Percentiles rank a stretch among this genome's conserved stretches.
phyloP scores from a whole-genome alignment of 2,113 vertebrate genomes.

The Cyanoliseus patagonus region DNA sequence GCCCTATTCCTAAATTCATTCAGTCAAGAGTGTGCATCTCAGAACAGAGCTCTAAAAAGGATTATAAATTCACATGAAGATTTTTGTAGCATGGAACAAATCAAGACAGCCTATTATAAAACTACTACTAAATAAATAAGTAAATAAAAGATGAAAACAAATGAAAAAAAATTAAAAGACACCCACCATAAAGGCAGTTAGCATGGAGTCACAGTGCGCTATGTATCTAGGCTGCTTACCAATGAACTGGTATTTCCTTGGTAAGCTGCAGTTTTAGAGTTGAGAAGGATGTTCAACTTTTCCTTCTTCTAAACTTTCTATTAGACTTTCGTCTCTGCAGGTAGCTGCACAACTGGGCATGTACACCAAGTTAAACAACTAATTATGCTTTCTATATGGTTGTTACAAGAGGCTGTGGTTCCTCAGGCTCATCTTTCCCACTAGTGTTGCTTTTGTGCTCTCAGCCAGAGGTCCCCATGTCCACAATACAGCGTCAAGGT shows the following conservation, averaged over 20 bases:
- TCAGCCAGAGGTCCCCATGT: neutral
- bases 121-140: neutral
- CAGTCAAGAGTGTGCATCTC: neutral
- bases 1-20: neutral
- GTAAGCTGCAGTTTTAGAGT: neutral
- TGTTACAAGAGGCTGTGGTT: neutral
- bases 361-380: neutral
- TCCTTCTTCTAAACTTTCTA: neutral
- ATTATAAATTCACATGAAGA: neutral
- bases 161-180: neutral
- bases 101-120: neutral
- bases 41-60: neutral
- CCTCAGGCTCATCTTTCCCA: neutral
- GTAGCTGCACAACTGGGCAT: neutral
- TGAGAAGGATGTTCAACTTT: neutral
- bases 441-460: rapidly evolving
- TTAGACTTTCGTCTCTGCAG: neutral
- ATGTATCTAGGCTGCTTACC: rapidly evolving
- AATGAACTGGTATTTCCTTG: rapidly evolving
- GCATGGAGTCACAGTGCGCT: neutral
- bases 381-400: neutral
- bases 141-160: neutral
- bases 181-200: neutral
- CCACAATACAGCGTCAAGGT: neutral
- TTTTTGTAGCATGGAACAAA: neutral